A percentile compares a stretch with the other conserved stretches of the same genome.
Evolutionary conservation across 2,888 invertebrate genomes (phyloP).

Genomic region (Hirtodrosophila cameraria): DNA sequence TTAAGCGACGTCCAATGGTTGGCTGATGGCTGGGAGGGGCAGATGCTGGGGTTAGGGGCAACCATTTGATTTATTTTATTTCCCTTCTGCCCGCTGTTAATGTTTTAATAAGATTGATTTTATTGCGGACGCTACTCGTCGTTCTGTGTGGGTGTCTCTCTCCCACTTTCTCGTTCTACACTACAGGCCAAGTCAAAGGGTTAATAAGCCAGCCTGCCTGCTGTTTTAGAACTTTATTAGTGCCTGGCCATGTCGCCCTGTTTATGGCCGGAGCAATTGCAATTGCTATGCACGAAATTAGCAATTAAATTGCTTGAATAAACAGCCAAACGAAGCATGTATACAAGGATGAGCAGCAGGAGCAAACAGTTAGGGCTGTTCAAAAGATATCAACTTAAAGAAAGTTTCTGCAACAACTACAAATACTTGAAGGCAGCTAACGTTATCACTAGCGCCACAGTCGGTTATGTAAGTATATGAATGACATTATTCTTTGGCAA

Average conservation of each 20-base stretch:
- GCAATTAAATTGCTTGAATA: slow-evolving; percentile 65
- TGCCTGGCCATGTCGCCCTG: slow-evolving; percentile 10
- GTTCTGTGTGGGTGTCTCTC: slow-evolving; percentile 33
- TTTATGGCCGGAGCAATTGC: slow-evolving; percentile 17
- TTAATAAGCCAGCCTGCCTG: slow-evolving; percentile 81
- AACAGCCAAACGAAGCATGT: slow-evolving; percentile 34
- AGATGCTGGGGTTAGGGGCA: slow-evolving; percentile 21
- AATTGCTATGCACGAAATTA: slow-evolving; percentile 56
- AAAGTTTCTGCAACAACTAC: slow-evolving; percentile 8
- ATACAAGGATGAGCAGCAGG: slow-evolving; percentile 29
- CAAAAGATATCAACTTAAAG: background rate
- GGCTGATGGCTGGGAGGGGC: no score
- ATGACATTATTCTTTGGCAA: slow-evolving; percentile 58
- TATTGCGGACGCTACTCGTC: slow-evolving; percentile 68
- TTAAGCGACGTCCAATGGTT: slow-evolving; percentile 69
- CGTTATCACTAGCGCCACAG: slow-evolving; percentile 44
- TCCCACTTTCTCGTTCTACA: no score
- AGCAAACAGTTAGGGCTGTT: background rate
- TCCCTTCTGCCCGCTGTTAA: slow-evolving; percentile 67
- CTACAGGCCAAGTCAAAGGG: slow-evolving; percentile 77
- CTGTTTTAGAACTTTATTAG: slow-evolving; percentile 82
- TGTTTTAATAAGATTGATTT: slow-evolving; percentile 83
- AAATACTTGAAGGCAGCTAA: slow-evolving; percentile 8
- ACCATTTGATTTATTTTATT: slow-evolving; percentile 77
- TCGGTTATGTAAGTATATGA: slow-evolving; percentile 38